Evolutionary conservation across 2,113 vertebrate species (phyloP), one percentile per base, ranked within the genome.

Genomic region (Hystrix brachyura): DNA sequence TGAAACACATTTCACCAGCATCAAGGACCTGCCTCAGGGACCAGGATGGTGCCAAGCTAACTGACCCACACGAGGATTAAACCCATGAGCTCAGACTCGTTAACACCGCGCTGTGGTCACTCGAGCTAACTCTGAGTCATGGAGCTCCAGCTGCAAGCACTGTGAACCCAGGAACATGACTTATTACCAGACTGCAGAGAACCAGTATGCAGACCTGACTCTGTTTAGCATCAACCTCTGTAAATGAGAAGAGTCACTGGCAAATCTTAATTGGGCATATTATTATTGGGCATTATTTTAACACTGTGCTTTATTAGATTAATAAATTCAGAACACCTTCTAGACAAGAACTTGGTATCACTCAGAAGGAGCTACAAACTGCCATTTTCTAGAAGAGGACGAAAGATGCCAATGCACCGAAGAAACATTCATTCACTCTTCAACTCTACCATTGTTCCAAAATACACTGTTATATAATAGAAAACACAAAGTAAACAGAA

Each of bases 401-500:
- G 15, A 60, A 76, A 72, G 80, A 76, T 34, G 51, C 62, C 32
- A 84, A 80, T 29, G 34, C 80, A 88, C 51, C 2, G 27, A 64
- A 43, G 94, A 90, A 48, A 79, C 15, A 72, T 18, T 5, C 38
- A 57, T 65, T 78, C 19, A 51, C 15, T 64, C 43, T 57, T 78
- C 53, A 92, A n/a, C 32, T 34, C 38, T 88, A 71, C 51, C 74
- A 48, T 23, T n/a, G 69, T 92, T 34, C 90, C 84, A 80, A 92
- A 94, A 78, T 27, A 74, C 6, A 38, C 69, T 34, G 0, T 5
- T 27, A 34, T 51, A 5, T 64, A 71, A 87, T 1, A 96, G 92
- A 87, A 95, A 90, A 92, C 60, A 81, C 62, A 18, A 93, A 60
- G 38, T 29, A 53, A 87, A 95, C 29, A 78, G 74, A 92, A 65